A percentile compares a stretch with the other conserved stretches of the same genome.
These are phyloP conservation scores for Centruroides sculpturatus DNA, from an alignment of 1,140 invertebrate genomes.

Conservation along the genomic window DNA sequence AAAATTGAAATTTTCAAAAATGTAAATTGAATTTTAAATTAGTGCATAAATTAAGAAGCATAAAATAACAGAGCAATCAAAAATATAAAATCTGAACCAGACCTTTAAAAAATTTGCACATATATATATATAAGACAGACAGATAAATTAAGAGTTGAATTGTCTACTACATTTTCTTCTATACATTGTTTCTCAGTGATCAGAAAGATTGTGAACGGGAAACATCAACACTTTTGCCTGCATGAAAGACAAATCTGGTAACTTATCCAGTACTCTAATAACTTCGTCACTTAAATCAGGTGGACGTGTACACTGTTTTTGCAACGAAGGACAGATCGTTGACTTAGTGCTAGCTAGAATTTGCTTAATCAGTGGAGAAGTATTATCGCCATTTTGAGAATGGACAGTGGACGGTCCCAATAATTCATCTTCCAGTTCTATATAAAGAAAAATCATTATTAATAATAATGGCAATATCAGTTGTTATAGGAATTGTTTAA, in stretches of 20 bases:
- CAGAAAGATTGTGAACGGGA: conserved; percentile 6
- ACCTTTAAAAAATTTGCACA: no score
- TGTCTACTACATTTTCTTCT: no score
- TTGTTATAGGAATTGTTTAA: no score
- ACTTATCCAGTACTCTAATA: conserved; percentile 14
- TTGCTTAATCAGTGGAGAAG: neutral
- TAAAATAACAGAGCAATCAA: no score
- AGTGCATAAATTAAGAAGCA: no score
- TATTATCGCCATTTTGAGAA: neutral
- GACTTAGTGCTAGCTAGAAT: neutral
- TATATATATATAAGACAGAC: no score
- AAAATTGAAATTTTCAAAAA: no score
- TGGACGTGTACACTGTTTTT: conserved; percentile 2
- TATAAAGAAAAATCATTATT: neutral
- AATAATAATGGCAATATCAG: no score
- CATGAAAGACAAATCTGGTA: conserved; percentile 18
- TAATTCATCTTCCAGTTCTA: conserved; percentile 15
- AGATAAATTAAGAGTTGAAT: no score
- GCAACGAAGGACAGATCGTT: neutral
- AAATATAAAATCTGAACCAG: no score
- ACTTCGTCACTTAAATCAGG: conserved; percentile 17
- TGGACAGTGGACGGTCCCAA: conserved; percentile 4
- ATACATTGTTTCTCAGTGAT: no score
- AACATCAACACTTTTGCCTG: conserved; percentile 18
- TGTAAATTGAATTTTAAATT: no score